Evolutionary conservation across 64 coral and sea anemone genomes (phyloP), one percentile per base, ranked within the genome.

Genomic region (Acropora yongei): DNA sequence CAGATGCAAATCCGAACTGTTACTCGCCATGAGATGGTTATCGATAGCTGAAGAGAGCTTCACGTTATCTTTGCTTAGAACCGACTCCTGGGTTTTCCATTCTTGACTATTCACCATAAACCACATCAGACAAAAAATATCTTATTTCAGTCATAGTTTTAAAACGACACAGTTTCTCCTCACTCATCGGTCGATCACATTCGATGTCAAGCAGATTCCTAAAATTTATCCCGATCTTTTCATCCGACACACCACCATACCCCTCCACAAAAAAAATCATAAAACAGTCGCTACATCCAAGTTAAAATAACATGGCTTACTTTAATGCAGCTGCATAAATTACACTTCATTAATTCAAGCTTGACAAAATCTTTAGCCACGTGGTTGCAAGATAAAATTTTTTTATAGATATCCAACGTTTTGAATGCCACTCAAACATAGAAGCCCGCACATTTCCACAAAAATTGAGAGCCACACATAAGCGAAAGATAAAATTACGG

Each of bases 321-420:
- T 4, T 3, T 30, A 30, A 30, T 30, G 2, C 12, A 19, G 1
- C 0, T 47, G 82, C 61, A 85, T 85, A 85, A 44, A 85, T 85
- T 85, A 85, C 55, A 47, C 6, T 47, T 85, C 68, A 85, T 85
- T 85, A 46, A 85, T 85, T 85, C 82, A 85, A 85, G 82, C 65
- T 85, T 85, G 44, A 18, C 82, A 68, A 42, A 49, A 44, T 71
- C 72, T 57, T 44, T 71, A 65, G 82, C 82, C 66, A 85, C 82
- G 65, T 72, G 65, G 82, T 57, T 12, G 41, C 57, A 41, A n/a
- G 4, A 41, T 6, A 44, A 47, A 49, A 48, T 49, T 41, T 81
- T 41, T 78, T 48, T 30, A 30, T 30, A 17, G 3, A 65, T 3
- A 4, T 20, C 3, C 68, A 30, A 55, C 14, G 20, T 41, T 41